phyloP scores from a whole-genome alignment of 2,797 vertebrate genomes.

The Dromococcyx pavoninus region DNA sequence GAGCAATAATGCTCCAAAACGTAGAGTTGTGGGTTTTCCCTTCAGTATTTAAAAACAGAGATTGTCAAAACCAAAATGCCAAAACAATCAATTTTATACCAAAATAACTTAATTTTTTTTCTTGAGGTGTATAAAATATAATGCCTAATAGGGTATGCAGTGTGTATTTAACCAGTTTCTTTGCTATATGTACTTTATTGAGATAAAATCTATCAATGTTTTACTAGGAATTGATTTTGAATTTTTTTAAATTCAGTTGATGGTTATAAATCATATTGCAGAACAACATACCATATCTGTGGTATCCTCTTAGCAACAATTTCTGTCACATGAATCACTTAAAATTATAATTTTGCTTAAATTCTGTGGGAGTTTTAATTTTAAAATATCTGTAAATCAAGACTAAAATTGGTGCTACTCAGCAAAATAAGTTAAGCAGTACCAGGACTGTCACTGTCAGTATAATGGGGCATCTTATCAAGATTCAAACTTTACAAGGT shows the following conservation, averaged over 20 bases:
- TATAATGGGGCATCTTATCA: not conserved
- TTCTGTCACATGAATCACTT: not conserved
- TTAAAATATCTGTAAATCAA: not conserved
- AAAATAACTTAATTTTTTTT: conserved; percentile 35
- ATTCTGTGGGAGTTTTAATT: not conserved
- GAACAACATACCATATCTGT: not conserved
- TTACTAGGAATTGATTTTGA: not conserved
- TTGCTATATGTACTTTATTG: not conserved
- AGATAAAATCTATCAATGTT: not conserved
- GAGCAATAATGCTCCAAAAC: not conserved
- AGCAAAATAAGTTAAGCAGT: not conserved
- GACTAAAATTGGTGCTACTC: not conserved
- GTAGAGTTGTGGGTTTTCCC: conserved; percentile 13
- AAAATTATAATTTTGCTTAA: not conserved
- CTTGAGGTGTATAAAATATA: not conserved
- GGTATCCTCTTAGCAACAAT: not conserved
- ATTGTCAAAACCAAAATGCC: not conserved
- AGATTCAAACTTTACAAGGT: not conserved
- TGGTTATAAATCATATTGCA: not conserved
- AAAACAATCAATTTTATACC: conserved; percentile 25
- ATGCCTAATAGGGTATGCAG: not conserved
- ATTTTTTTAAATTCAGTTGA: not conserved
- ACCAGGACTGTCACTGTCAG: not conserved
- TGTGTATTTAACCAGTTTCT: not conserved
- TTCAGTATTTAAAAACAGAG: not conserved